These are phyloP conservation scores for Nesidiocoris tenuis DNA, from an alignment of 2,888 invertebrate species.

Conservation along the genomic window DNA sequence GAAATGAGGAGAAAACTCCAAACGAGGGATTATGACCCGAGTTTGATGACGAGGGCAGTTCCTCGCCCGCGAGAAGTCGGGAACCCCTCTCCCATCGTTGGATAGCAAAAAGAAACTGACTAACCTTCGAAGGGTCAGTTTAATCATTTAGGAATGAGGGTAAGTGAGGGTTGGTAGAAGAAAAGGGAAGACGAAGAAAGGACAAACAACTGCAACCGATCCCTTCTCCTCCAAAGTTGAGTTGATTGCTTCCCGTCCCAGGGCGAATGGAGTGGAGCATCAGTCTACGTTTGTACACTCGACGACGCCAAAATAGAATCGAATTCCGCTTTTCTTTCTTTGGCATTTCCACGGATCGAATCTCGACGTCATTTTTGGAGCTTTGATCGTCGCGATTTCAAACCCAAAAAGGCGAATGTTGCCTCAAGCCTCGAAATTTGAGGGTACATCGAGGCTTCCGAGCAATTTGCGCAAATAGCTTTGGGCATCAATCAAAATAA, in stretches of 20 bases:
- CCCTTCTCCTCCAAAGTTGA: neutral
- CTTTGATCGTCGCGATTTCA: too few species aligned
- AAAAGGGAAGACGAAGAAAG: neutral
- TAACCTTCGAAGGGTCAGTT: neutral
- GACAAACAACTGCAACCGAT: neutral
- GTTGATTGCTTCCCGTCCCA: neutral
- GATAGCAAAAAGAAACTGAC: neutral
- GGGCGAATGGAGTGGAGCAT: too few species aligned
- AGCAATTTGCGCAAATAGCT: too few species aligned
- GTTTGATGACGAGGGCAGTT: neutral
- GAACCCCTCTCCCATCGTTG: neutral
- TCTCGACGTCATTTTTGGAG: too few species aligned
- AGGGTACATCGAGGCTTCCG: too few species aligned
- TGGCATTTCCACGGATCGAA: too few species aligned
- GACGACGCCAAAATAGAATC: too few species aligned
- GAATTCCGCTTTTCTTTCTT: too few species aligned
- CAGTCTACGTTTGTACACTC: too few species aligned
- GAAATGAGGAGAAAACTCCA: neutral
- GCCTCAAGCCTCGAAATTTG: too few species aligned
- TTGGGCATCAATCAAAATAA: too few species aligned
- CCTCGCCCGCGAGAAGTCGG: neutral
- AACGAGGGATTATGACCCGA: neutral
- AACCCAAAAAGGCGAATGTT: too few species aligned
- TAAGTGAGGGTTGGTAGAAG: neutral
- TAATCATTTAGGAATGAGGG: neutral